Evolutionary conservation across 2,888 invertebrate genomes (phyloP).

Genomic region (Stenoptilia bipunctidactyla): DNA sequence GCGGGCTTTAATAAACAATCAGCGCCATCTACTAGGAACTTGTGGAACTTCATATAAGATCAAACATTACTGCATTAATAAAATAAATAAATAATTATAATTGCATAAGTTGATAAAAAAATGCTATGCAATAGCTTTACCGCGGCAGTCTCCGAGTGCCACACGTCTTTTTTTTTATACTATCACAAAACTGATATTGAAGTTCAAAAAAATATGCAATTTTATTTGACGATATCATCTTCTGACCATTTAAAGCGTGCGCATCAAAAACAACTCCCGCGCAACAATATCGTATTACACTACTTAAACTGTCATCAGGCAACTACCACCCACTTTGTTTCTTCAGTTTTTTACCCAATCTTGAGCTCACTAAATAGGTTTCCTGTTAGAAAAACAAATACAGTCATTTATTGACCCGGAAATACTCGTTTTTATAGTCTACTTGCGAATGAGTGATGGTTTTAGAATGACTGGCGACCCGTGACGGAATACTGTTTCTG

Average conservation of each 20-base stretch:
- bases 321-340: slow-evolving; percentile 64
- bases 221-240: too few relatives aligned
- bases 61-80: too few relatives aligned
- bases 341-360: slow-evolving; percentile 42
- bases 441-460: slow-evolving; percentile 62
- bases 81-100: too few relatives aligned
- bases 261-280: slow-evolving; percentile 53
- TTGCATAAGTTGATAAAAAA: too few relatives aligned
- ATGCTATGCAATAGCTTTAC: too few relatives aligned
- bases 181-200: too few relatives aligned
- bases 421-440: slow-evolving; percentile 50
- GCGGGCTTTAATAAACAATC: too few relatives aligned
- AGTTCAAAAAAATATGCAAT: too few relatives aligned
- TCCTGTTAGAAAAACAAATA: slow-evolving; percentile 70
- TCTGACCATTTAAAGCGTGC: slow-evolving; percentile 45
- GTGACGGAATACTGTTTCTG: slow-evolving; percentile 30
- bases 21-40: too few relatives aligned
- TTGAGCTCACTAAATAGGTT: slow-evolving; percentile 59
- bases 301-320: slow-evolving; percentile 67
- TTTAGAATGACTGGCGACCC: slow-evolving; percentile 41
- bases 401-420: slow-evolving; percentile 58
- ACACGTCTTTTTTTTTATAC: too few relatives aligned
- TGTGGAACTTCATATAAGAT: too few relatives aligned
- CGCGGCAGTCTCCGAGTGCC: too few relatives aligned
- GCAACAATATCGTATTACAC: slow-evolving; percentile 53